phyloP scores from a whole-genome alignment of 2,888 invertebrate genomes.

The Dinocampus coccinellae region DNA sequence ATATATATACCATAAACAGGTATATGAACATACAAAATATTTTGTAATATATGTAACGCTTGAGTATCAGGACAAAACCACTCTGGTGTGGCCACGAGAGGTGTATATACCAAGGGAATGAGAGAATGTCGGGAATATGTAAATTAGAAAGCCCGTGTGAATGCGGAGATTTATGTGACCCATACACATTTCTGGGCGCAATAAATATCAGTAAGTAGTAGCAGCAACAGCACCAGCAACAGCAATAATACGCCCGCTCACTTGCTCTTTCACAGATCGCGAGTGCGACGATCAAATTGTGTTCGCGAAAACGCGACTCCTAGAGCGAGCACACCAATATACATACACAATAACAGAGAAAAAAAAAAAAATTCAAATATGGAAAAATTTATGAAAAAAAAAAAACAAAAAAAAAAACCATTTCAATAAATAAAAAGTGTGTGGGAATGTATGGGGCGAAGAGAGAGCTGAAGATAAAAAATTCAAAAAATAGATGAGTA shows the following conservation, averaged over 20 bases:
- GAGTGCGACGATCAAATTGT: constrained; percentile 25
- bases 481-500: constrained; percentile 7
- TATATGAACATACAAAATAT: background rate
- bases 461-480: background rate
- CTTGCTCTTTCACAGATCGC: constrained; percentile 2
- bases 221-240: constrained; percentile 28
- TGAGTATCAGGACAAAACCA: background rate
- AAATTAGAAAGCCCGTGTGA: constrained; percentile 69
- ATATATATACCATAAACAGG: background rate
- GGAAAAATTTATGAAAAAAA: constrained; percentile 22
- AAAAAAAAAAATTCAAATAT: constrained; percentile 36
- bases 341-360: constrained; percentile 31
- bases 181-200: constrained; percentile 69
- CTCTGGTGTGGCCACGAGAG: background rate
- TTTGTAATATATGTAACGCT: background rate
- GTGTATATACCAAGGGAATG: constrained; percentile 32
- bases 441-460: background rate
- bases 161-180: constrained; percentile 69
- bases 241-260: constrained; percentile 19
- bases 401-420: background rate
- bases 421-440: background rate
- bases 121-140: constrained; percentile 62
- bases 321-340: constrained; percentile 15
- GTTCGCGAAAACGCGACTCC: background rate
- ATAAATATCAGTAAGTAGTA: constrained; percentile 70